Evolutionary conservation across 30 jellyfish, hydroid and myxozoan genomes (phyloP).

Genomic region (Rhopilema esculentum): DNA sequence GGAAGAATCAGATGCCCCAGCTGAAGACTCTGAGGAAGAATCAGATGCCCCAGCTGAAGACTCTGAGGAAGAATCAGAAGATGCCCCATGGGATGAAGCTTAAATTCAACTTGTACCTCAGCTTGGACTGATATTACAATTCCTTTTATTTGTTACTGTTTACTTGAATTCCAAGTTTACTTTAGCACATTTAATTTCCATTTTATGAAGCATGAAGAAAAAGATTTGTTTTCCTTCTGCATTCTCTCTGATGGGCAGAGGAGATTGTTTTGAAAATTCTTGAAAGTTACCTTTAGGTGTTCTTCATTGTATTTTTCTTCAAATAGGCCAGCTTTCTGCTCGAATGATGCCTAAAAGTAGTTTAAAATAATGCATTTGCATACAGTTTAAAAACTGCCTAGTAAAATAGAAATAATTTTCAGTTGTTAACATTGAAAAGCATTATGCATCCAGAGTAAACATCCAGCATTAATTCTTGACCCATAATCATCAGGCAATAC

Average conservation of each 20-base stretch:
- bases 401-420: too few species aligned
- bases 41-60: slow-evolving; percentile 6
- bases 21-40: slow-evolving; percentile 34
- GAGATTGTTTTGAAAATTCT: too few species aligned
- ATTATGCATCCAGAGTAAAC: too few species aligned
- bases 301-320: slow-evolving; percentile 68
- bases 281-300: slow-evolving; percentile 58
- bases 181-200: neutral
- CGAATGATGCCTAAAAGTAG: slow-evolving; percentile 46
- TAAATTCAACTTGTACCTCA: neutral
- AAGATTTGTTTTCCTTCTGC: neutral
- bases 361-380: too few species aligned
- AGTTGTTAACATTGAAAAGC: too few species aligned
- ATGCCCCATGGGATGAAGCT: neutral
- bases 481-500: too few species aligned
- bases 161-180: neutral
- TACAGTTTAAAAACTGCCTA: too few species aligned
- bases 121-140: neutral
- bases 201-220: neutral
- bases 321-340: slow-evolving; percentile 59
- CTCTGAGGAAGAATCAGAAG: neutral
- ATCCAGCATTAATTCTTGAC: too few species aligned
- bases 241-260: too few species aligned
- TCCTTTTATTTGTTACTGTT: neutral
- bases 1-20: slow-evolving; percentile 30